Evolutionary conservation across 2,113 vertebrate species (phyloP).

Genomic region (Rana temporaria): DNA sequence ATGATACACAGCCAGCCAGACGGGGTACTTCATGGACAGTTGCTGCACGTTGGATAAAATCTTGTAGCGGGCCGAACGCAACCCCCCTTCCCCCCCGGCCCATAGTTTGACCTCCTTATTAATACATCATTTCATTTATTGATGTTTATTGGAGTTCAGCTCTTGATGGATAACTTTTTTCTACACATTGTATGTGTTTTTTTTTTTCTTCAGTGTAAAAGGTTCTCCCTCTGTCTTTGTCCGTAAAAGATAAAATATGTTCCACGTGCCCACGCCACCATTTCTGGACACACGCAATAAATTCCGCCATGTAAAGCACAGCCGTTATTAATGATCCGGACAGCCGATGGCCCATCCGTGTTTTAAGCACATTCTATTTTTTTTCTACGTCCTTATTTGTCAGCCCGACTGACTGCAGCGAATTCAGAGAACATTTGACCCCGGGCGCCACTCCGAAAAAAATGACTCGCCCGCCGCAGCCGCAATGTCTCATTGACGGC

Average conservation of each 20-base stretch:
- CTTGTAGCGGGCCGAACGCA: too few relatives aligned
- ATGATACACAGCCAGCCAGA: too few relatives aligned
- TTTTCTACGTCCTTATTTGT: constrained; percentile 17
- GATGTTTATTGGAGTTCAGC: too few relatives aligned
- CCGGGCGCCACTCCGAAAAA: not conserved
- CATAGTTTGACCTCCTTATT: too few relatives aligned
- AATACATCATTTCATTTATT: too few relatives aligned
- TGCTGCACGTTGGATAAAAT: too few relatives aligned
- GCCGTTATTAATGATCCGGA: constrained; percentile 51
- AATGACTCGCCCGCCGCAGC: not conserved
- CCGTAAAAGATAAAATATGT: constrained; percentile 56
- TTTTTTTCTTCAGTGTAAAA: not conserved
- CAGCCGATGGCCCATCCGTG: constrained; percentile 45
- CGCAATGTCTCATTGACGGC: constrained; percentile 5
- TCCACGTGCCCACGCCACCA: not conserved
- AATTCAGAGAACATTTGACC: constrained; percentile 27
- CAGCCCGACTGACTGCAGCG: constrained; percentile 36
- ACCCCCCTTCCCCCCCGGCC: too few relatives aligned
- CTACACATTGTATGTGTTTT: too few relatives aligned
- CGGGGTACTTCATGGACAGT: too few relatives aligned
- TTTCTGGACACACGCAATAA: constrained; percentile 50
- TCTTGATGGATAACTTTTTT: too few relatives aligned
- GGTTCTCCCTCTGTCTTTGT: not conserved
- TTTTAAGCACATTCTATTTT: not conserved
- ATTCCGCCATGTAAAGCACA: constrained; percentile 26